Conservation (phyloP, 2,113 vertebrate genomes). For the Paralichthys olivaceus region DNA sequence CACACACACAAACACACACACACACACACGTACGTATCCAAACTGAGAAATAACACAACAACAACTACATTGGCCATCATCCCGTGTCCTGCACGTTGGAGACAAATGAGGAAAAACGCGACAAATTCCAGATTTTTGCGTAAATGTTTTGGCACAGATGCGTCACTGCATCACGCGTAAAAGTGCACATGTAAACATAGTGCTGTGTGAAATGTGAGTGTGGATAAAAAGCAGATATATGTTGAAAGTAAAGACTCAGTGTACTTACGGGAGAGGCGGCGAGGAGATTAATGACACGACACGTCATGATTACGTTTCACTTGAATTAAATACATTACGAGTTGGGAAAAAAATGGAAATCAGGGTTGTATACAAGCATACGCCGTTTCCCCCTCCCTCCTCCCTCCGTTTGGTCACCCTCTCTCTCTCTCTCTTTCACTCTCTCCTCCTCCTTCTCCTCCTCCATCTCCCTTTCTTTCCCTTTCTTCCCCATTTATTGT, state of each 20-base stretch:
- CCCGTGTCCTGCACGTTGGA: slow-evolving; percentile 59
- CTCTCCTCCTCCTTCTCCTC: slow-evolving; percentile 46
- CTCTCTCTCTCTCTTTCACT: slow-evolving; percentile 53
- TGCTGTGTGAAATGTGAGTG: not conserved
- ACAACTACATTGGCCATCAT: slow-evolving; percentile 62
- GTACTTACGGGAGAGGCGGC: slow-evolving; percentile 89
- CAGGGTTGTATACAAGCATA: slow-evolving; percentile 87
- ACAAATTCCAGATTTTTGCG: no score
- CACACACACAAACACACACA: slow-evolving; percentile 35
- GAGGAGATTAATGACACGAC: slow-evolving; percentile 88
- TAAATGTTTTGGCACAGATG: no score
- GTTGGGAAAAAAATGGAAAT: slow-evolving; percentile 87
- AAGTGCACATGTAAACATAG: slow-evolving; percentile 70
- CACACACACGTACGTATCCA: slow-evolving; percentile 29
- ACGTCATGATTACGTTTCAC: slow-evolving; percentile 90
- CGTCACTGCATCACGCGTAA: slow-evolving; percentile 40
- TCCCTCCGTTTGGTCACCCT: slow-evolving; percentile 80
- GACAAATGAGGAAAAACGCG: no score
- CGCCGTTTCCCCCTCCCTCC: slow-evolving; percentile 83
- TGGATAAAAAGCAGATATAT: slow-evolving; percentile 50
- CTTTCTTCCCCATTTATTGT: slow-evolving; percentile 74
- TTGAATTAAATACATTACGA: slow-evolving; percentile 91
- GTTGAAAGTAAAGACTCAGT: slow-evolving; percentile 85
- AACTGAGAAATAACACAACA: slow-evolving; percentile 8
- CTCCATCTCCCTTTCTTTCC: slow-evolving; percentile 37